Base-by-base conservation (phyloP, 2,888 invertebrate genomes). In the Himalopsyche tibetana region DNA sequence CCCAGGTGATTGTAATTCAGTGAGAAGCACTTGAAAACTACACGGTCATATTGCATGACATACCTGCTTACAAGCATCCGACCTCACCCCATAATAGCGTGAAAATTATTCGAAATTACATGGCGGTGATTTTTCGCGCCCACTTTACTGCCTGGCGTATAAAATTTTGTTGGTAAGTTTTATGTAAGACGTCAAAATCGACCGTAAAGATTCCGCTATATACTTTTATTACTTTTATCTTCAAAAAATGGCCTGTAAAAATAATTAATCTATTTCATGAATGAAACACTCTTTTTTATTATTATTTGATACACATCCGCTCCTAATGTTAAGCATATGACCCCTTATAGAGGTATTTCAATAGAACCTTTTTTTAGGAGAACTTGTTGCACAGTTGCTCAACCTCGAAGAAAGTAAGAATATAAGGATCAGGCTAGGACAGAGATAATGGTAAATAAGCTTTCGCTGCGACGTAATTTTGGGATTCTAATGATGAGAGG, bases 221-320 rank as follows among this genome's bases (percentile, higher is more conserved):
- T 74, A 74, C 9, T 74, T 74, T 74, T 74, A 74, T 74, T 74
- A 74, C 74, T 36, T 74, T 74, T 74, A 74, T 74, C 74, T 74
- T 74, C 36, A 36, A 74, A 74, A 51, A 74, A 74, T 38, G 15
- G 74, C 3, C 38, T 38, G 74, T 12, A 15, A 36, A 74, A 74
- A 74, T 51, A 15, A 51, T 74, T 74, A 38, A 74, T 74, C 74
- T 51, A 12, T 51, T 15, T 51, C 5, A 15, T 4, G 15, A 51
- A 15, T 51, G 15, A 15, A 15, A 5, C 15, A 51, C 51, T 3
- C 4, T 51, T 15, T 5, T 15, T 15, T 15, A 51, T 6, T 42
- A 42, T 42, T 6, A 42, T 51, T 51, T 51, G 45, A 42, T 8
- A 45, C 2, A 45, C 45, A 45, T 45, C 6, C 9, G 42, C 9